Base-by-base conservation (phyloP, 2,113 vertebrate genomes). In the Ciconia maguari region DNA sequence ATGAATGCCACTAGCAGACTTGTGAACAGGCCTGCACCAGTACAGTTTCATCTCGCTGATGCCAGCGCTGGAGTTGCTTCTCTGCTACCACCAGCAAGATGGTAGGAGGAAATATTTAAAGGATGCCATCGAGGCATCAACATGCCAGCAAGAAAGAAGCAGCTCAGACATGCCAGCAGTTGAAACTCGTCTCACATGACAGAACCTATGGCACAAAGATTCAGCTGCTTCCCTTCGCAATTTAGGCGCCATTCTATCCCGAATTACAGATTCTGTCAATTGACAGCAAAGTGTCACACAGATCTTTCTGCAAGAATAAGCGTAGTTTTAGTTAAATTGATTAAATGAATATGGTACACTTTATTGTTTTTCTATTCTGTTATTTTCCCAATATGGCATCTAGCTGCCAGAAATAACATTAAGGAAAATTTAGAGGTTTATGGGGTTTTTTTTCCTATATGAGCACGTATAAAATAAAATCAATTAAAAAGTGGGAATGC, bases 401-500 rank as follows among this genome's bases (percentile, higher is more conserved):
- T 81, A 83, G 51, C 74, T 85, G 83, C 44, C 68, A 91, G 91
- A 84, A 89, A 77, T 64, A 83, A 58, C 0, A 3, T 57, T 62
- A 16, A 49, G 64, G 46, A 87, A 89, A 97, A 84, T 60, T 89
- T 69, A 76, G 13, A 87, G 57, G 21, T 51, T 74, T 78, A 32
- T 20, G 25, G 9, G 2, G 9, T 51, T 66, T 54, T 46, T 66
- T 66, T 58, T 13, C 32, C 55, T 74, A 19, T 90, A 80, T 52
- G 62, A 81, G 25, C 55, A 60, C 27, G 9, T 66, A 85, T 61
- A 90, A 96, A 96, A 91, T 69, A 93, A 96, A 83, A 96, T 62
- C 74, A 91, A 87, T 95, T 95, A 93, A 87, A 96, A 94, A 87
- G 25, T 1, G 0, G 13, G 52, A 87, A 92, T 76, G 68, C 36